Conservation (phyloP, 2,797 vertebrate species). For the Diplodus sargus region DNA sequence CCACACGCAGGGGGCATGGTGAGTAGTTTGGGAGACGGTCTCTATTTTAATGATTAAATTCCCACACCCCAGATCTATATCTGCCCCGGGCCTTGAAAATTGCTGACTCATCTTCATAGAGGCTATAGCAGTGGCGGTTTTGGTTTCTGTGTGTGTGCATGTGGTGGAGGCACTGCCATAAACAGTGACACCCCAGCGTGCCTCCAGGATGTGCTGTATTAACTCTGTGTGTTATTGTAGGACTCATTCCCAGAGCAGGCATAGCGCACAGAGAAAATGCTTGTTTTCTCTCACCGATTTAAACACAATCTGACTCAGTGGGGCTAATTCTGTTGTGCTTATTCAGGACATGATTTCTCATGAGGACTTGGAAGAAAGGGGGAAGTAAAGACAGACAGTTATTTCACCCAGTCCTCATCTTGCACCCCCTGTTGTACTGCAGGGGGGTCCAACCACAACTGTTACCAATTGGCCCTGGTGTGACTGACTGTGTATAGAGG, state of each 20-base stretch:
- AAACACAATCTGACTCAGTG: constrained; percentile 83
- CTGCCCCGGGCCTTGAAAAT: constrained; percentile 18
- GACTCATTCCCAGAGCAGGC: constrained; percentile 78
- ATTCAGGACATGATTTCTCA: constrained; percentile 91
- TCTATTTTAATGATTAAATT: constrained; percentile 51
- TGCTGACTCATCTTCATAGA: constrained; percentile 50
- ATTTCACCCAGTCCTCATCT: constrained; percentile 42
- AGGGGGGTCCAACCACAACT: constrained; percentile 69
- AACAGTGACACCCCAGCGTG: constrained; percentile 64
- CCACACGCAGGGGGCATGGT: constrained; percentile 16
- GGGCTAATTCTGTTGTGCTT: constrained; percentile 90
- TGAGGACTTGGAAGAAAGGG: constrained; percentile 75
- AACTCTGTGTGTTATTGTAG: constrained; percentile 80
- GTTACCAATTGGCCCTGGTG: constrained; percentile 87
- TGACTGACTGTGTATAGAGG: constrained; percentile 75
- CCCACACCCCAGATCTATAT: constrained; percentile 38
- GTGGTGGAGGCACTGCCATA: constrained; percentile 56
- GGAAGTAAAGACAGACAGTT: constrained; percentile 32
- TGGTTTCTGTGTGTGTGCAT: constrained; percentile 34
- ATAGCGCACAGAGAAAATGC: constrained; percentile 69
- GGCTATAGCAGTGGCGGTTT: constrained; percentile 27
- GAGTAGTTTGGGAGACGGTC: constrained; percentile 7
- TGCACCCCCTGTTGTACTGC: constrained; percentile 51
- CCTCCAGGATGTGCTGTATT: constrained; percentile 70
- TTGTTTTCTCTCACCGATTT: constrained; percentile 83